Percentiles rank a stretch among this genome's conserved stretches.
These are phyloP conservation scores for Phyllotreta striolata DNA, from an alignment of 2,888 invertebrate genomes.

Conservation along the genomic window DNA sequence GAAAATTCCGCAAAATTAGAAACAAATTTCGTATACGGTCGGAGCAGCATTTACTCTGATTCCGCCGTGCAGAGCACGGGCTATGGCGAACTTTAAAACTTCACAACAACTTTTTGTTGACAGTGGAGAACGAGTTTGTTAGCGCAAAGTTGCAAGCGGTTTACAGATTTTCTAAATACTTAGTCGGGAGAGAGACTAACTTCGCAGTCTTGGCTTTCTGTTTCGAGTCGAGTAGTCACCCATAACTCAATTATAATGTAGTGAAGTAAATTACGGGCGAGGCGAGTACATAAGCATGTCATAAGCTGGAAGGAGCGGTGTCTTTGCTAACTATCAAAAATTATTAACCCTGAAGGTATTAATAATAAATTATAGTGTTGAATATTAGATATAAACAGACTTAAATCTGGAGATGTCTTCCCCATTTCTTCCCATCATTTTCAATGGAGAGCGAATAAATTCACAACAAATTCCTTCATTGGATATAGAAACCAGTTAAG, in stretches of 20 bases:
- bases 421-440: too few species aligned
- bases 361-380: too few species aligned
- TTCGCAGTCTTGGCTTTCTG: constrained; percentile 6
- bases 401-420: too few species aligned
- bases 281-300: neutral
- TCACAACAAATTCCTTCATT: too few species aligned
- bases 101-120: constrained; percentile 26
- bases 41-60: too few species aligned
- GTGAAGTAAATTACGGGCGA: neutral
- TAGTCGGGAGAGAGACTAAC: neutral
- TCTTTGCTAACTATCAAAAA: too few species aligned
- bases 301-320: neutral
- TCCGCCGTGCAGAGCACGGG: neutral
- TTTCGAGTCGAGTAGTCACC: constrained; percentile 6
- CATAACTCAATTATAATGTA: constrained; percentile 15
- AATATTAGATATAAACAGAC: too few species aligned
- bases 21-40: too few species aligned
- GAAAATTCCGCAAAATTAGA: too few species aligned
- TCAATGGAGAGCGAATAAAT: too few species aligned
- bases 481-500: too few species aligned
- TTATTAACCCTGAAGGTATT: too few species aligned
- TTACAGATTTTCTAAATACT: constrained; percentile 25
- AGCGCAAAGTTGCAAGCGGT: constrained; percentile 16
- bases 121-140: constrained; percentile 23
- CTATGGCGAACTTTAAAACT: constrained; percentile 20